Conservation (phyloP, 2,888 invertebrate species). For the Macrophya annulata region DNA sequence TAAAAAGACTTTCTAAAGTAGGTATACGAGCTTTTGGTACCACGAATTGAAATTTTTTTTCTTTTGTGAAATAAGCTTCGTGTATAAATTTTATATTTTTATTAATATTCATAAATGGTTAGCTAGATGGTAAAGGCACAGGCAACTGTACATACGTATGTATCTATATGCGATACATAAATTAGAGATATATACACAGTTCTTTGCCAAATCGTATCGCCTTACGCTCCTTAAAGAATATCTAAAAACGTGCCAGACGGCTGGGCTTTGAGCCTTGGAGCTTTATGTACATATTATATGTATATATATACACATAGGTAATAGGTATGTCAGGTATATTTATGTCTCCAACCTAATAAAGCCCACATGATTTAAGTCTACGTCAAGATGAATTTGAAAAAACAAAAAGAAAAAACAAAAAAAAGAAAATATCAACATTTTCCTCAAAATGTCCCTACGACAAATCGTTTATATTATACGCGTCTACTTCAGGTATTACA, state of each 20-base stretch:
- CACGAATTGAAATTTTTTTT: neutral
- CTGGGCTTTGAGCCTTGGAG: neutral
- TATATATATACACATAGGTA: neutral
- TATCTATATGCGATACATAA: neutral
- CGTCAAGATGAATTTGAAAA: too few species aligned
- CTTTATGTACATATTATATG: neutral
- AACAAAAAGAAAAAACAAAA: too few species aligned
- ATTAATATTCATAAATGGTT: neutral
- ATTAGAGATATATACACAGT: neutral
- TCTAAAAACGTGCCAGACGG: neutral
- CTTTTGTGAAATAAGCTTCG: neutral
- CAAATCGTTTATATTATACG: neutral
- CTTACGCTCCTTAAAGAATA: neutral
- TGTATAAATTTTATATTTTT: neutral
- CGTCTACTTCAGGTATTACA: too few species aligned
- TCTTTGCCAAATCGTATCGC: conserved; percentile 1
- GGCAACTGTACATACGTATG: neutral
- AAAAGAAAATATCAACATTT: neutral
- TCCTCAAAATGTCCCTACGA: neutral
- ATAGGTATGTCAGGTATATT: too few species aligned
- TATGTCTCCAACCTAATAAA: too few species aligned
- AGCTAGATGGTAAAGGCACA: neutral
- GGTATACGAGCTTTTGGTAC: neutral
- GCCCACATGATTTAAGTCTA: too few species aligned
- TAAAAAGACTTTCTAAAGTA: neutral